Evolutionary conservation across 2,113 vertebrate species (phyloP).

Genomic region (Arizona elegans): DNA sequence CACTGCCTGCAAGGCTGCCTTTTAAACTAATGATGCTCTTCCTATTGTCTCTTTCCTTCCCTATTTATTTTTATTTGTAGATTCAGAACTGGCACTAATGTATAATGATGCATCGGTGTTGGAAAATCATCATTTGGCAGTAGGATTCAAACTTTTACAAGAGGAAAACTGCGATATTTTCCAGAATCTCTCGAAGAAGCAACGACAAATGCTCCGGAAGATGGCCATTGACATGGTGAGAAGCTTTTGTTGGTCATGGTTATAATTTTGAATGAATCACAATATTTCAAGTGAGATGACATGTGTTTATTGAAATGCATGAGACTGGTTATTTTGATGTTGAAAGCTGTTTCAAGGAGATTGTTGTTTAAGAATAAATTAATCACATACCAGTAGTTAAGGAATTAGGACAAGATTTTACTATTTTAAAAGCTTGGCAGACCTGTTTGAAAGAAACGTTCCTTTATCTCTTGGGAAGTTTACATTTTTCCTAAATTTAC

Average conservation of each 20-base stretch:
- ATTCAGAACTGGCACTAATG: slow-evolving; percentile 90
- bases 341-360: neutral
- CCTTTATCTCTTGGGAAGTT: neutral
- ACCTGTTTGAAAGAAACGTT: neutral
- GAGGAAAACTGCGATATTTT: slow-evolving; percentile 91
- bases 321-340: neutral
- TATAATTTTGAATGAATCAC: neutral
- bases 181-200: slow-evolving; percentile 85
- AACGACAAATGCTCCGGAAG: slow-evolving; percentile 83
- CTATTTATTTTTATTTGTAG: slow-evolving; percentile 52
- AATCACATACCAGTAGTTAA: neutral
- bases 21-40: neutral
- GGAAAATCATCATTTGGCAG: slow-evolving; percentile 90
- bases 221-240: slow-evolving; percentile 90
- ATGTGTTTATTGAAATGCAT: neutral
- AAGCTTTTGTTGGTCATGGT: neutral
- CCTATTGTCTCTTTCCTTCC: neutral
- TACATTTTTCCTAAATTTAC: neutral
- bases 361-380: neutral
- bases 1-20: neutral
- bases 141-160: slow-evolving; percentile 91
- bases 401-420: neutral
- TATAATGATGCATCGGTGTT: slow-evolving; percentile 89
- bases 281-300: neutral
- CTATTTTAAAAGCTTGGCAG: neutral